Evolutionary conservation across 2,888 invertebrate species (phyloP).

Genomic region (Sesia bembeciformis): DNA sequence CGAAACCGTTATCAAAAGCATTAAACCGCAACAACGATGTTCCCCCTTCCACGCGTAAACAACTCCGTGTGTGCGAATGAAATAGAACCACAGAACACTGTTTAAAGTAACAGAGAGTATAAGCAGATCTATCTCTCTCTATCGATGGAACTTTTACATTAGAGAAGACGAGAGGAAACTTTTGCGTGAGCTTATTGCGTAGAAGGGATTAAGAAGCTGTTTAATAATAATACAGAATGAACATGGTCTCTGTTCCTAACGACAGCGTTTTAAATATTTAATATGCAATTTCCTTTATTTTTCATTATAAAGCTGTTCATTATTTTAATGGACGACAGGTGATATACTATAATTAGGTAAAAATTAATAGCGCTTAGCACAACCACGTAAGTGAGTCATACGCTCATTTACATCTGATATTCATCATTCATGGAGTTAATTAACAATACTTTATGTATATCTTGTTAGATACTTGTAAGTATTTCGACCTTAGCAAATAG

Average conservation of each 20-base stretch:
- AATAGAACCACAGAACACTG: conserved; percentile 30
- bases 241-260: conserved; percentile 61
- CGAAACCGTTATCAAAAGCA: conserved; percentile 21
- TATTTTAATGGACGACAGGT: conserved; percentile 48
- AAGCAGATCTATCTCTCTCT: conserved; percentile 31
- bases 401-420: conserved; percentile 20
- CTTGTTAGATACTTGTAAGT: too few species aligned
- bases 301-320: conserved; percentile 40
- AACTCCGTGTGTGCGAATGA: conserved; percentile 38
- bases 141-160: conserved; percentile 19
- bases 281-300: conserved; percentile 67
- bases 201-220: conserved; percentile 62
- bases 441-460: too few species aligned
- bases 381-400: conserved; percentile 12
- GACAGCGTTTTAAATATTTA: conserved; percentile 69
- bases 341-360: conserved; percentile 37
- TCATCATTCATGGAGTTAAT: conserved; percentile 1
- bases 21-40: conserved; percentile 38
- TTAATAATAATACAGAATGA: conserved; percentile 66
- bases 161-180: conserved; percentile 35
- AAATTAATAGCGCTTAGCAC: conserved; percentile 37
- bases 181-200: conserved; percentile 32
- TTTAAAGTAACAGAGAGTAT: conserved; percentile 17
- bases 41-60: conserved; percentile 47
- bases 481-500: too few species aligned